Evolutionary conservation across 2,113 vertebrate genomes (phyloP), one percentile per base, ranked within the genome.

Genomic region (Podarcis cretensis): DNA sequence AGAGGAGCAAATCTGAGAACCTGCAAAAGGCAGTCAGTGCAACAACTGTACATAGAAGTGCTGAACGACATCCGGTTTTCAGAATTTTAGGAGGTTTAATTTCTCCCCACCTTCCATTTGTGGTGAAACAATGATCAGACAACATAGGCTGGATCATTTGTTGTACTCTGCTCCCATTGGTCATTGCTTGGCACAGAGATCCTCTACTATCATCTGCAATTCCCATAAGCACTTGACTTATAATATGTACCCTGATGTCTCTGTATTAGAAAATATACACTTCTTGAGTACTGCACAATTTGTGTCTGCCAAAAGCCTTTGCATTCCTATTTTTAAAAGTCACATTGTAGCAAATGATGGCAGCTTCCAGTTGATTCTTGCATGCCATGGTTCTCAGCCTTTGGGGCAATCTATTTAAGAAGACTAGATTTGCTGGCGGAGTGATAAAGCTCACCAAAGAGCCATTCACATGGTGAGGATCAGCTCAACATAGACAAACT

Each of bases 1-100:
- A 89, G 95, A 94, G 93, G 92, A 95, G 87, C 32, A 91, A 91
- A 89, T 85, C 89, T 90, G 92, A 84, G 83, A 88, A 90, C 90
- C 78, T 81, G 82, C 40, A 91, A 94, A 95, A 66, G 85, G 91
- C 83, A 93, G 57, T 81, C 75, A 91, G 84, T 35, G 30, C 82
- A 92, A 85, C 82, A 83, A 37, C 48, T 54, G 48, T 54, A 54
- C 8, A 48, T 71, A 90, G 84, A 91, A 84, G 92, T 91, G 87
- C 25, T 8, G 37, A 21, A 75, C 21, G 63, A 59, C 77, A 90
- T 81, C 3, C 54, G 82, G 89, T 77, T 85, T 23, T 90, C 32
- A 23, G n/a, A 13, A 81, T 35, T 18, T 30, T 20, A 48, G 48
- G 14, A 4, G 20, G 57, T 57, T 57, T n/a, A 63, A 63, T 63